phyloP scores from a whole-genome alignment of 2,797 vertebrate species.

The Galago senegalensis region DNA sequence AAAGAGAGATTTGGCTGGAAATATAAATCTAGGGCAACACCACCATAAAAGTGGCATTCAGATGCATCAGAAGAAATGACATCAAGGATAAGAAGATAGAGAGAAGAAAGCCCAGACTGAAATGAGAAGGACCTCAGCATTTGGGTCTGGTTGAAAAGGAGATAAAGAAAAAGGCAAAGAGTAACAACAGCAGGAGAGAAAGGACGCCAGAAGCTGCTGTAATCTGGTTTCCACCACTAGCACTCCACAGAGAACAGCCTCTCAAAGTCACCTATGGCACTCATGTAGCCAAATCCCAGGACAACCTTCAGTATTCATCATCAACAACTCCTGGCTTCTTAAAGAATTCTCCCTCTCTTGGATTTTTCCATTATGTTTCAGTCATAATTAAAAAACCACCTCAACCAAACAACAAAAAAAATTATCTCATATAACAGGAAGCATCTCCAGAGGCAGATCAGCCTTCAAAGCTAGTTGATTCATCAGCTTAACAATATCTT shows the following conservation, averaged over 20 bases:
- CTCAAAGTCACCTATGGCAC: background rate
- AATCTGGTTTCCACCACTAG: background rate
- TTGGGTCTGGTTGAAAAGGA: background rate
- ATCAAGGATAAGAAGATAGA: background rate
- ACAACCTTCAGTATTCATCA: background rate
- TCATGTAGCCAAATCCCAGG: background rate
- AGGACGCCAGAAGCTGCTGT: background rate
- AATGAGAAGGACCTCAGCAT: background rate
- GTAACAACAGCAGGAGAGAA: background rate
- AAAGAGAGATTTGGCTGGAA: background rate
- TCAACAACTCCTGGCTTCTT: background rate
- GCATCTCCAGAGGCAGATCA: background rate
- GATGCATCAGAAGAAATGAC: background rate
- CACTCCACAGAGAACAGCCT: background rate
- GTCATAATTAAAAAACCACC: background rate
- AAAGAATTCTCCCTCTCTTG: background rate
- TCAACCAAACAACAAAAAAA: conserved; percentile 46
- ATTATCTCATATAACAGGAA: background rate
- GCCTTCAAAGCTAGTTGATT: background rate
- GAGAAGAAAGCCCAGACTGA: background rate
- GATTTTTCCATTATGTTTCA: background rate
- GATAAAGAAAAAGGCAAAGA: background rate
- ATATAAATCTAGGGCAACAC: background rate
- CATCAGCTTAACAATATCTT: background rate
- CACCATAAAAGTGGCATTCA: conserved; percentile 20